Evolutionary conservation across 2,113 vertebrate genomes (phyloP).

Genomic region (Oryzias celebensis): DNA sequence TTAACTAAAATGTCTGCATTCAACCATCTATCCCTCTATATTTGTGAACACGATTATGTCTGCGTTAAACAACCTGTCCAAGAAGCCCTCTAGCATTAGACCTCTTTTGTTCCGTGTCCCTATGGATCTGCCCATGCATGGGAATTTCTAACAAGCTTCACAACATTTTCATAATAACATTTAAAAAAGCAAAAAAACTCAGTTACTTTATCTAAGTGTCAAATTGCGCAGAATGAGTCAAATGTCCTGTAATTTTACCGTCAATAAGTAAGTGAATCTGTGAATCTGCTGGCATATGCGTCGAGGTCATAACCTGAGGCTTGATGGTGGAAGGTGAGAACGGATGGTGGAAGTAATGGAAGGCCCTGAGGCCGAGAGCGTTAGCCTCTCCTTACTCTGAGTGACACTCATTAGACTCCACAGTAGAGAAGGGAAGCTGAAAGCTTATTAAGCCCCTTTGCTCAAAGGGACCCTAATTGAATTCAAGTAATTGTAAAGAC

Average conservation of each 20-base stretch:
- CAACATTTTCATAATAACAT: neutral
- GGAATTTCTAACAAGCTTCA: neutral
- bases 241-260: constrained; percentile 23
- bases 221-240: constrained; percentile 32
- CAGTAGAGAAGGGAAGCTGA: constrained; percentile 62
- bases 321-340: constrained; percentile 48
- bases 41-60: no score
- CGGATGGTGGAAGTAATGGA: constrained; percentile 55
- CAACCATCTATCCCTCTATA: no score
- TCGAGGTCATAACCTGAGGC: constrained; percentile 53
- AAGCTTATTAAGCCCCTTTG: constrained; percentile 75
- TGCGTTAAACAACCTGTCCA: no score
- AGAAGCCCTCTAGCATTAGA: neutral
- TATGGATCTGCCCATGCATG: neutral
- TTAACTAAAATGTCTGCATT: no score
- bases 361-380: constrained; percentile 63
- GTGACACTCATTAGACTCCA: constrained; percentile 74
- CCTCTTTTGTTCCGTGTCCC: neutral
- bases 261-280: constrained; percentile 27
- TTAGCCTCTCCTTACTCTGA: constrained; percentile 73
- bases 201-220: constrained; percentile 19
- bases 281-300: constrained; percentile 37
- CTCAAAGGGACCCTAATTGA: constrained; percentile 70
- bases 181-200: constrained; percentile 1
- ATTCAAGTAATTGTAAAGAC: constrained; percentile 76